Percentiles rank a stretch among this genome's conserved stretches.
Conservation (phyloP, 2,797 vertebrate genomes). For the Uromys caudimaculatus region DNA sequence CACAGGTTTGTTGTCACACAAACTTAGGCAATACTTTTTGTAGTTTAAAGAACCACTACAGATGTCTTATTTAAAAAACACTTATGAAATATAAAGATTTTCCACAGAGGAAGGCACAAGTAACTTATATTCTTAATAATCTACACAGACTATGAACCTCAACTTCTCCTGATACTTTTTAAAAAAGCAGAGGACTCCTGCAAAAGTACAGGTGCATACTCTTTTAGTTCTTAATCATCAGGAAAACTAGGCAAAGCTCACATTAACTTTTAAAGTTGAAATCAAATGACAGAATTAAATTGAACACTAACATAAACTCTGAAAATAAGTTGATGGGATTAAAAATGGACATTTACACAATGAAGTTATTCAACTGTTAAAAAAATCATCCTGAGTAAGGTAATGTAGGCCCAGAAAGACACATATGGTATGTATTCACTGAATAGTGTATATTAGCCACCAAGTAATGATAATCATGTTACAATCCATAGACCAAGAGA, state of each 20-base stretch:
- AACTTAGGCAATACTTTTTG: slow-evolving; percentile 14
- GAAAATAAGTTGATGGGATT: neutral
- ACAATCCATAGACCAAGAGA: neutral
- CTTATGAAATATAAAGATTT: neutral
- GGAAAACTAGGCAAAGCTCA: neutral
- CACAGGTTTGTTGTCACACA: slow-evolving; percentile 57
- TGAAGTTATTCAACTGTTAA: neutral
- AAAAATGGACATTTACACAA: neutral
- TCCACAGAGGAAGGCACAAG: neutral
- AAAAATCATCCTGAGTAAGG: neutral
- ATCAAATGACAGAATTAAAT: neutral
- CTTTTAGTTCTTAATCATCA: neutral
- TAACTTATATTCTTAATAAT: neutral
- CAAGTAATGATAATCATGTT: neutral
- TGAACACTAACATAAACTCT: neutral
- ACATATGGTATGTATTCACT: neutral
- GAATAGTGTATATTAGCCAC: neutral
- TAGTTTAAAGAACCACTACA: slow-evolving; percentile 53
- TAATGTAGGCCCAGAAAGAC: neutral
- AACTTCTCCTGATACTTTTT: neutral
- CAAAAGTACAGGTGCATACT: neutral
- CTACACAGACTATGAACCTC: no score
- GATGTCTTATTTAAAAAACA: neutral
- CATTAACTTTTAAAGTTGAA: neutral
- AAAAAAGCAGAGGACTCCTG: neutral